A percentile compares a stretch with the other conserved stretches of the same genome.
Evolutionary conservation across 2,888 invertebrate genomes (phyloP).

Genomic region (Onthophagus sagittarius): DNA sequence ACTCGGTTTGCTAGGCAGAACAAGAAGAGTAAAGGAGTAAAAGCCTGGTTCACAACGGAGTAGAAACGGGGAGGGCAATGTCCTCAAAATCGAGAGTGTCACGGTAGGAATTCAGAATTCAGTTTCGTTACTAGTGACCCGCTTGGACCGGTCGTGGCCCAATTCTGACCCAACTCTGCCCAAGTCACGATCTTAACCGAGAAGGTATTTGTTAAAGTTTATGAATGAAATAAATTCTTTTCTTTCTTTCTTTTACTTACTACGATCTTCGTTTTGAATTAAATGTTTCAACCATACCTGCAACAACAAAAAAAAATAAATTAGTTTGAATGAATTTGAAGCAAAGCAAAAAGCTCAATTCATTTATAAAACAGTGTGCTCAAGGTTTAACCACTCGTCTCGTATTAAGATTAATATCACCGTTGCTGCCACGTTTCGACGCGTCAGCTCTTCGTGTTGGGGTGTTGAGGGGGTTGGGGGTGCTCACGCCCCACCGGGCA

Average conservation of each 20-base stretch:
- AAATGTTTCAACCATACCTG: background rate
- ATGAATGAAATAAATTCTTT: background rate
- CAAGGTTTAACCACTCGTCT: background rate
- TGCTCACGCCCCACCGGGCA: background rate
- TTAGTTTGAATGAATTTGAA: background rate
- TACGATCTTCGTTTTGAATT: background rate
- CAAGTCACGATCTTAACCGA: background rate
- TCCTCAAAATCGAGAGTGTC: conserved; percentile 6
- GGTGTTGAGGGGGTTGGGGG: no score
- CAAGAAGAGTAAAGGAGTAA: background rate
- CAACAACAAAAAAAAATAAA: background rate
- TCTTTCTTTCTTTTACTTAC: background rate
- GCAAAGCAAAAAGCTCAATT: background rate
- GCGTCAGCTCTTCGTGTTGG: conserved; percentile 1
- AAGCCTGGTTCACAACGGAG: conserved; percentile 6
- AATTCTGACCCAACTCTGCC: background rate
- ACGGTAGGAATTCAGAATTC: background rate
- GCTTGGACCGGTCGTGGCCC: background rate
- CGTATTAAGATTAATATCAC: conserved; percentile 7
- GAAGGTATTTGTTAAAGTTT: background rate
- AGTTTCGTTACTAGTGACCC: conserved; percentile 1
- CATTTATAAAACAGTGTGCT: background rate
- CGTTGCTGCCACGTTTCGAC: background rate
- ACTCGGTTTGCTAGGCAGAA: background rate
- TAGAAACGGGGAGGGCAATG: background rate